Evolutionary conservation across 2,888 invertebrate species (phyloP), one percentile per base, ranked within the genome.

Genomic region (Selenia dentaria): DNA sequence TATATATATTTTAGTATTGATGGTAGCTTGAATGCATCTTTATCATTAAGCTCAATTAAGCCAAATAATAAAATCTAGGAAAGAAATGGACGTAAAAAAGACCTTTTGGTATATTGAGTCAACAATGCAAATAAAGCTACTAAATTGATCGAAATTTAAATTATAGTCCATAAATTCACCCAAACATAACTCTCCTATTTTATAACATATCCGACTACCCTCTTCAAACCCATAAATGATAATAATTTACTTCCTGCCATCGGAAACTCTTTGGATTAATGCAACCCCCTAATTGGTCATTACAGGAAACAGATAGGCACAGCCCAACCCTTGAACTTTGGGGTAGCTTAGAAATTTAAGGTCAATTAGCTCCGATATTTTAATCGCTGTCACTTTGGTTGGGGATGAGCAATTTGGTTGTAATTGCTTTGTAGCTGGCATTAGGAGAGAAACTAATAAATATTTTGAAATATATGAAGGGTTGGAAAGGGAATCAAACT

Each of bases 241-340:
- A 39, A 10, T 63, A 62, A 70, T 70, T 70, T 64, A 61, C 69
- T 62, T 59, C 55, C 57, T 60, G 45, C 55, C 57, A 51, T 46
- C 52, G 57, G 63, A 68, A 69, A 67, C 68, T 66, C 67, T 69
- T 67, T 59, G 68, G 64, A 68, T 68, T 70, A 70, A 69, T 74
- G 62, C 62, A 66, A 63, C 54, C 59, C 59, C 59, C 45, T 61
- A 60, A 59, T 61, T 59, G 62, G 59, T 63, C 63, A 63, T 67
- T 70, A 64, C 62, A 43, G 59, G 59, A 62, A 68, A 76, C 57
- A 68, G 73, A 75, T 74, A 62, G 67, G 58, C 42, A 49, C 57
- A 44, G 53, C 50, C 52, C 57, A 61, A 70, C 73, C 72, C 59
- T 58, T 69, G 66, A 71, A 74, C 74, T 73, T 65, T 46, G 54